Percentiles rank a stretch among this genome's conserved stretches.
These are phyloP conservation scores for Theodoxus fluviatilis DNA, from an alignment of 2,888 invertebrate species.

Conservation along the genomic window DNA sequence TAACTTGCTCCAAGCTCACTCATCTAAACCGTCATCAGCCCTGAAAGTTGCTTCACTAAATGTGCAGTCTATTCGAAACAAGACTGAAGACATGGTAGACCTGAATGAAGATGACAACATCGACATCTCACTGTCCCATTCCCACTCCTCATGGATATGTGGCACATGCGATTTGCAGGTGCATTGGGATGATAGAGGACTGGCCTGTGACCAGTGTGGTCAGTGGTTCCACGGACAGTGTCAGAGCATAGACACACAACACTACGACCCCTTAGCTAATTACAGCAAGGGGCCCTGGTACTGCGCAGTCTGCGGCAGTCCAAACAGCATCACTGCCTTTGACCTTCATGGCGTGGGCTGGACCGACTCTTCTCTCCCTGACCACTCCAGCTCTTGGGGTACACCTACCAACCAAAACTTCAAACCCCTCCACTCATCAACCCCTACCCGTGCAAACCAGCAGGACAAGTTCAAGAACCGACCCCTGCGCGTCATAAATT, in stretches of 20 bases:
- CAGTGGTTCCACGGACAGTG: slow-evolving; percentile 19
- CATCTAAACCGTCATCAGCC: too few relatives aligned
- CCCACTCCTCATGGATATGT: slow-evolving; percentile 16
- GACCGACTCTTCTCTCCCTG: not conserved
- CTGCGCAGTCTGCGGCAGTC: too few relatives aligned
- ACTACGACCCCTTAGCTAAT: not conserved
- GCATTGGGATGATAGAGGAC: not conserved
- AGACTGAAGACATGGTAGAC: too few relatives aligned
- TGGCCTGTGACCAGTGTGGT: slow-evolving; percentile 17
- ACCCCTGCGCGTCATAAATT: too few relatives aligned
- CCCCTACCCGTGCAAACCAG: slow-evolving; percentile 12
- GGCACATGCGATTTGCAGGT: slow-evolving; percentile 6
- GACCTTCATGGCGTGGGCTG: slow-evolving; percentile 12
- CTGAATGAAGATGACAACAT: too few relatives aligned
- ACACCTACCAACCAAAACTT: too few relatives aligned
- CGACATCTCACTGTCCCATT: too few relatives aligned
- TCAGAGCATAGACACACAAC: slow-evolving; percentile 7
- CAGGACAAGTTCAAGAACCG: slow-evolving; percentile 1
- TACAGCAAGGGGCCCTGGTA: not conserved
- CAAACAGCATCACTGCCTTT: slow-evolving; percentile 15
- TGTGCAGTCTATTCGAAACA: too few relatives aligned
- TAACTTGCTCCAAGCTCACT: too few relatives aligned
- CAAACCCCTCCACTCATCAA: not conserved
- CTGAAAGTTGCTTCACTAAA: too few relatives aligned
- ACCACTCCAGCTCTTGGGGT: too few relatives aligned